phyloP scores from a whole-genome alignment of 2,113 vertebrate genomes.

The Myotis lucifugus region DNA sequence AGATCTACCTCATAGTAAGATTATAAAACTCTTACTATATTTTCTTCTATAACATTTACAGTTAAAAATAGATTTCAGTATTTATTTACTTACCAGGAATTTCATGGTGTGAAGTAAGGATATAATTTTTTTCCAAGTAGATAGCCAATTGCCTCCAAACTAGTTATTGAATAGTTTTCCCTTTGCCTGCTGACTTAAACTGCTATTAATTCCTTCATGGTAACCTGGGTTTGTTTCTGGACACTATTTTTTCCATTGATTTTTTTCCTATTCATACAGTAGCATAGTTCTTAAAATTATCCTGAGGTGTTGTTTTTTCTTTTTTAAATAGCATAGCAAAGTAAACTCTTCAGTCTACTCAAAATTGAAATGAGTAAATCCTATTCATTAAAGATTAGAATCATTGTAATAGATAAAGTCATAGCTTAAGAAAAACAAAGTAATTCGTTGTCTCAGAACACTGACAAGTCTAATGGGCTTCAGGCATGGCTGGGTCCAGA shows the following conservation, averaged over 20 bases:
- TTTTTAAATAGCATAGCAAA: not conserved
- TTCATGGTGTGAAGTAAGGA: not conserved
- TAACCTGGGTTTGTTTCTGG: not conserved
- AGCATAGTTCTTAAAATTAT: constrained; percentile 18
- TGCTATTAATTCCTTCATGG: not conserved
- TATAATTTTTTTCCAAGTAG: constrained; percentile 5
- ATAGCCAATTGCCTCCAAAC: not conserved
- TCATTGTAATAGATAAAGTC: not conserved
- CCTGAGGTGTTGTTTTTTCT: not conserved
- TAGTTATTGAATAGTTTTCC: not conserved
- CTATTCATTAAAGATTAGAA: not conserved
- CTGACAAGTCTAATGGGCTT: not conserved
- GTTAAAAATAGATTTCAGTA: not conserved
- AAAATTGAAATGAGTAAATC: constrained; percentile 17
- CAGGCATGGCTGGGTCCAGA: not conserved
- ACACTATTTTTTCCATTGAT: not conserved
- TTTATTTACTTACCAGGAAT: not conserved
- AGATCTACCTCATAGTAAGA: not conserved
- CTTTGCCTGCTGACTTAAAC: not conserved
- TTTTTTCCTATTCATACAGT: not conserved
- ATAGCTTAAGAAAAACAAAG: not conserved
- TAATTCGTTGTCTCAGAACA: not conserved
- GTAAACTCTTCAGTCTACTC: not conserved
- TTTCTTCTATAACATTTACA: not conserved
- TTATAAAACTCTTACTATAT: not conserved